Evolutionary conservation across 2,888 invertebrate species (phyloP), one percentile per base, ranked within the genome.

Genomic region (Bibio marci): DNA sequence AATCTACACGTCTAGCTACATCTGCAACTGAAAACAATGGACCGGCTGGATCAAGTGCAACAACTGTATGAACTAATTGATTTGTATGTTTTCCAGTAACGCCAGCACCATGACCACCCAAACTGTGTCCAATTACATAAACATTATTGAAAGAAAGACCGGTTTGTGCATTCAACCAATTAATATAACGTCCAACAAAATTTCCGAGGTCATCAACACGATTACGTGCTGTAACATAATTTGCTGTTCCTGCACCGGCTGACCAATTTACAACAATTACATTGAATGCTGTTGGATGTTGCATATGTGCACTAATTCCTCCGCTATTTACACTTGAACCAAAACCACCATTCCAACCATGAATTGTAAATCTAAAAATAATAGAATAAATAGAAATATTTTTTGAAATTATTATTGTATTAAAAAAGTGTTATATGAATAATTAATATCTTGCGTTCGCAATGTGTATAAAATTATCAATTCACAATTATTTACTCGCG

Each of bases 21-120:
- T 49, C 50, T 27, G 49, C 51, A 4, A 48, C 42, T 1, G 51
- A 49, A 18, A 59, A 59, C 18, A 48, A 47, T 3, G 59, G 58
- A 0, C 51, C 55, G 0, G 63, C 62, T 1, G 63, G 62, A 45
- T 63, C 63, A 17, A 63, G 42, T 0, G 55, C 63, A 44, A 56
- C 53, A n/a, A 58, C 56, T 2, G 56, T 53, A 17, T 55, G 52
- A 22, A 52, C 50, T 19, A 50, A 51, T 15, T 50, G 46, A 1
- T 46, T 46, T 4, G 56, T 44, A 0, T 37, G 40, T 37, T 52
- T 53, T 6, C 60, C 63, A 0, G 57, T 54, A 1, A 60, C 43
- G 0, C 63, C 59, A 1, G 52, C 52, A 6, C 58, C 47, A 43
- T 63, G 63, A 0, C 56, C 63, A 6, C 63, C 63, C 36, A 63